These are phyloP conservation scores for Emydura subglobosa DNA, from an alignment of 2,113 vertebrate genomes.

Conservation along the genomic window DNA sequence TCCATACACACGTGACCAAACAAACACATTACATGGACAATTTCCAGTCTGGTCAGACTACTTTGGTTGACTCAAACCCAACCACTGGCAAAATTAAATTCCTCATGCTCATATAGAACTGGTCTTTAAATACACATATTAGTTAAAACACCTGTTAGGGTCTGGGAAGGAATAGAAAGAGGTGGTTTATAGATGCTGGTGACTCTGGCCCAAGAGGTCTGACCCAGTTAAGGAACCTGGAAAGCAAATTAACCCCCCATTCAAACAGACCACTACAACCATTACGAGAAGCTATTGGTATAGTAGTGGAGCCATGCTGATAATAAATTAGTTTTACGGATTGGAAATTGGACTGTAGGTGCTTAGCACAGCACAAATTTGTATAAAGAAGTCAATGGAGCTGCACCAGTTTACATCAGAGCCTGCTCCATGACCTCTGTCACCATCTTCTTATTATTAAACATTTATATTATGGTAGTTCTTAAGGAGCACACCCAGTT, in stretches of 20 bases:
- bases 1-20: conserved; percentile 9
- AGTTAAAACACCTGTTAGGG: background rate
- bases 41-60: background rate
- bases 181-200: conserved; percentile 13
- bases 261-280: background rate
- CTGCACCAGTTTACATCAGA: background rate
- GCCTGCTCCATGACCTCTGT: background rate
- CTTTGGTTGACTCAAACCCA: too few relatives aligned
- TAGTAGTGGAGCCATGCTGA: background rate
- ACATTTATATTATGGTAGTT: background rate
- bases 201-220: background rate
- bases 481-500: background rate
- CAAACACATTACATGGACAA: background rate
- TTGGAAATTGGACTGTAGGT: background rate
- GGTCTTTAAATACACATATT: background rate
- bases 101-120: background rate
- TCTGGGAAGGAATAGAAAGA: background rate
- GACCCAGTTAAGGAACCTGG: background rate
- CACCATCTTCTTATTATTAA: background rate
- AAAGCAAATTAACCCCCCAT: background rate
- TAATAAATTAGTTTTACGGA: background rate
- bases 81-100: too few relatives aligned
- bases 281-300: background rate
- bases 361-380: background rate
- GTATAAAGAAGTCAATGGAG: background rate